Conservation (phyloP, 2,113 vertebrate species). For the Okapia johnstoni region DNA sequence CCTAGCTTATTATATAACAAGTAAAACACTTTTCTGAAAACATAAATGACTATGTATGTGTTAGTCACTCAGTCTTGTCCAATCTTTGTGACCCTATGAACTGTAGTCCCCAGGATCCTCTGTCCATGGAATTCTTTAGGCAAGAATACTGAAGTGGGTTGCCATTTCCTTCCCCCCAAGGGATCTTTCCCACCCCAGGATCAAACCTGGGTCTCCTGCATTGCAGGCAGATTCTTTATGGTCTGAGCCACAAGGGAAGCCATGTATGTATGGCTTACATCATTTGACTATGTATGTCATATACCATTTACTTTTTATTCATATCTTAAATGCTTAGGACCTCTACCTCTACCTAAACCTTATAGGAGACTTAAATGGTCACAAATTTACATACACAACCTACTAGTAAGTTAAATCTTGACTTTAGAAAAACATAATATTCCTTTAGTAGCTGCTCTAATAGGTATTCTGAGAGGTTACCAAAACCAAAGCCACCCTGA, state of each 20-base stretch:
- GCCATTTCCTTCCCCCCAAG: background rate
- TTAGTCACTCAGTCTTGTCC: background rate
- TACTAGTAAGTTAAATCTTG: background rate
- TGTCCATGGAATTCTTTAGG: background rate
- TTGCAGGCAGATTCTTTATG: background rate
- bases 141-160: background rate
- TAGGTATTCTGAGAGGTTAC: background rate
- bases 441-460: background rate
- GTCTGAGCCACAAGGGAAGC: background rate
- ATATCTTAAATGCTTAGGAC: background rate
- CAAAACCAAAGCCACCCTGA: background rate
- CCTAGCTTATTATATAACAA: constrained; percentile 9
- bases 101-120: background rate
- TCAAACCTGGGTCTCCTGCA: background rate
- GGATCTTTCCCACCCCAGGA: background rate
- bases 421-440: background rate
- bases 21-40: background rate
- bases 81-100: background rate
- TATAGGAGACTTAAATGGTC: background rate
- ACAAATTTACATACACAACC: background rate
- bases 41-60: background rate
- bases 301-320: background rate
- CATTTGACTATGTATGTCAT: background rate
- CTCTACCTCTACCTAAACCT: background rate
- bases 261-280: background rate